These are phyloP conservation scores for Cuniculus paca DNA, from an alignment of 2,797 vertebrate species.

Conservation along the genomic window DNA sequence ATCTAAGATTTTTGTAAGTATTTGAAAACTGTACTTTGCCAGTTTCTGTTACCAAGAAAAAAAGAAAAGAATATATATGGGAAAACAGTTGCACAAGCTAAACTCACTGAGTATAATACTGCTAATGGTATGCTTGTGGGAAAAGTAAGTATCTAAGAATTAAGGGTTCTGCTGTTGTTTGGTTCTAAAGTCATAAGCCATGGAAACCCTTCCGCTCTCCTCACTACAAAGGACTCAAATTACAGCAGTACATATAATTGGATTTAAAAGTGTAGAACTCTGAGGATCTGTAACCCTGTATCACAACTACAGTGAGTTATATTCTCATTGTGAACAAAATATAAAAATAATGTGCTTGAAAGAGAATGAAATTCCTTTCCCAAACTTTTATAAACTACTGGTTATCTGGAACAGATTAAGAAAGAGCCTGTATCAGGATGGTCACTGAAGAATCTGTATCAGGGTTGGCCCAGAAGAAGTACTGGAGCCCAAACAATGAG, in stretches of 20 bases:
- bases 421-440: not conserved
- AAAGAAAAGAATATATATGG: too few species aligned
- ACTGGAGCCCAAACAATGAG: not conserved
- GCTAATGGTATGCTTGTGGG: not conserved
- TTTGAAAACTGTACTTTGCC: not conserved
- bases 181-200: not conserved
- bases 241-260: not conserved
- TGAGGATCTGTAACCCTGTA: not conserved
- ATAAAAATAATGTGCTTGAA: conserved; percentile 15
- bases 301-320: not conserved
- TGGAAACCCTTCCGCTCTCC: not conserved
- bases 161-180: not conserved
- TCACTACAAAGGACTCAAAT: not conserved
- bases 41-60: not conserved
- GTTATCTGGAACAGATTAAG: not conserved
- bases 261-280: not conserved
- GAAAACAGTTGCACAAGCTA: not conserved
- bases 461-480: not conserved
- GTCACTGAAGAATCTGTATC: too few species aligned
- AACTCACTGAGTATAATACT: not conserved
- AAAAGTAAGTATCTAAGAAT: not conserved
- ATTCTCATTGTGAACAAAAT: not conserved
- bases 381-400: not conserved
- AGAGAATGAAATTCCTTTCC: not conserved
- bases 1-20: not conserved